Evolutionary conservation across 2,888 invertebrate species (phyloP).

Genomic region (Hydraecia micacea): DNA sequence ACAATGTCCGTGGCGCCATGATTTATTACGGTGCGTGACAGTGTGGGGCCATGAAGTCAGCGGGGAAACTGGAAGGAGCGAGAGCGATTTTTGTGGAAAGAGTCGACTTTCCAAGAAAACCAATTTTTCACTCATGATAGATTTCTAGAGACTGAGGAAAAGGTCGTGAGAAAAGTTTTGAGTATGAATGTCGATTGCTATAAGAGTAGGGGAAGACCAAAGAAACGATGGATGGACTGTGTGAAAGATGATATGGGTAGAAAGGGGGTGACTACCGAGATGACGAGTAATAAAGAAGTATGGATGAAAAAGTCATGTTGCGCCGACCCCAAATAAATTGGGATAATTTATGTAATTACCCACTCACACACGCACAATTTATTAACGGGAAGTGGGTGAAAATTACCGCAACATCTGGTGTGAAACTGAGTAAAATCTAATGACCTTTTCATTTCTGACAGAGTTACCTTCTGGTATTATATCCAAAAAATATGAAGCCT

Average conservation of each 20-base stretch:
- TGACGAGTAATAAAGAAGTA: neutral
- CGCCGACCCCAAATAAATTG: neutral
- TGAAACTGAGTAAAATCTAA: neutral
- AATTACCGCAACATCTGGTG: neutral
- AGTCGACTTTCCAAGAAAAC: neutral
- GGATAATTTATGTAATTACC: neutral
- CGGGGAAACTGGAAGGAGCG: conserved; percentile 14
- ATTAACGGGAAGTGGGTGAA: neutral
- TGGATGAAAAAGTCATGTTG: neutral
- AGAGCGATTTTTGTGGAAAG: neutral
- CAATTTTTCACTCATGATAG: neutral
- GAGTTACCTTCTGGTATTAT: neutral
- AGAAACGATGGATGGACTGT: neutral
- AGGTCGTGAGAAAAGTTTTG: neutral
- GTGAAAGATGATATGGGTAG: neutral
- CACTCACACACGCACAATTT: neutral
- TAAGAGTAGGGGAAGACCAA: neutral
- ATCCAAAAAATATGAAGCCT: neutral
- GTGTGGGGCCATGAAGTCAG: conserved; percentile 64
- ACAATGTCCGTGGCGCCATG: conserved; percentile 82
- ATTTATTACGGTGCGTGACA: conserved; percentile 80
- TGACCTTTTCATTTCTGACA: neutral
- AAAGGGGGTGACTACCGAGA: neutral
- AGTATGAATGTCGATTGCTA: neutral
- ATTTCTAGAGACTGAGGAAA: neutral